Percentiles rank a stretch among this genome's conserved stretches.
phyloP scores from a whole-genome alignment of 2,888 invertebrate species.

The Idaea straminata region DNA sequence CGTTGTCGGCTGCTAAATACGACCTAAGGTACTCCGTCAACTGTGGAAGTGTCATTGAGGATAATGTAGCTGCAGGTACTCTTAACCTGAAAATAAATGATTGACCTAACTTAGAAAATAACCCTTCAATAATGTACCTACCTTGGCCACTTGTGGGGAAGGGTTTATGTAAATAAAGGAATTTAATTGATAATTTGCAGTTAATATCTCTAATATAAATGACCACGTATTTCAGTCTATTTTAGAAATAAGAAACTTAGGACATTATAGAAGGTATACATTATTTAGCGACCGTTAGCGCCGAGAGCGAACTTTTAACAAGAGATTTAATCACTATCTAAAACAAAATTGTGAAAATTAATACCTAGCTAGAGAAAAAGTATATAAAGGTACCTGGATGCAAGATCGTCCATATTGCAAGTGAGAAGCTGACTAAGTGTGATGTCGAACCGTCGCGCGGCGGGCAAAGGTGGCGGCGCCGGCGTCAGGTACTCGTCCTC shows the following conservation, averaged over 20 bases:
- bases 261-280: too few relatives aligned
- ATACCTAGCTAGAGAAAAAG: background rate
- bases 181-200: too few relatives aligned
- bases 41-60: constrained; percentile 92
- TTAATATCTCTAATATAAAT: too few relatives aligned
- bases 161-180: too few relatives aligned
- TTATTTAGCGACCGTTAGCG: too few relatives aligned
- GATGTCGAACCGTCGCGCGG: constrained; percentile 83
- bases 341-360: background rate
- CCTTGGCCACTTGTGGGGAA: too few relatives aligned
- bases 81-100: constrained; percentile 64
- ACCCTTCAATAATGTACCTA: too few relatives aligned
- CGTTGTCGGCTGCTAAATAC: constrained; percentile 67
- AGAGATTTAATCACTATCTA: too few relatives aligned
- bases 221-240: too few relatives aligned
- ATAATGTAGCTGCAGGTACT: constrained; percentile 88
- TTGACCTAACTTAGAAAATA: too few relatives aligned
- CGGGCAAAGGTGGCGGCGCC: constrained; percentile 76
- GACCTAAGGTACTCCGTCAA: constrained; percentile 88
- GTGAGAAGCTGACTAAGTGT: constrained; percentile 91
- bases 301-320: too few relatives aligned
- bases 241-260: too few relatives aligned
- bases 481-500: constrained; percentile 87
- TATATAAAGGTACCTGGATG: constrained; percentile 77
- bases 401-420: constrained; percentile 89